Evolutionary conservation across 2,113 vertebrate species (phyloP).

Genomic region (Recurvirostra avosetta): DNA sequence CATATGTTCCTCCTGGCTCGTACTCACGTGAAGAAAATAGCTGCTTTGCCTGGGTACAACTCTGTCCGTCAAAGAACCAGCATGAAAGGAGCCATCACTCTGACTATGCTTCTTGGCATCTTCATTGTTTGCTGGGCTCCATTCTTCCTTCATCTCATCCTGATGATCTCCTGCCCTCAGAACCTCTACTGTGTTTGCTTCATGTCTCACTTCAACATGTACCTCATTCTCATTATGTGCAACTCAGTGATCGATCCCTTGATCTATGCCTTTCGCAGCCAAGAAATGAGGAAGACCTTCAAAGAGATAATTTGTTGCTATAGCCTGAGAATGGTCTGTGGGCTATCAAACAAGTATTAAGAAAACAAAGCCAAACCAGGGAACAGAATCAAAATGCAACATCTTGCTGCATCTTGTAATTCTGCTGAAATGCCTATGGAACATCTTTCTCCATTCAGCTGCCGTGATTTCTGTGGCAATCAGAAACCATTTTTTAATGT

Average conservation of each 20-base stretch:
- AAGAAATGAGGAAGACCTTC: constrained; percentile 95
- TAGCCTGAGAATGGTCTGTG: constrained; percentile 72
- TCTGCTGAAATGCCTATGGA: not conserved
- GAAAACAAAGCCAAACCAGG: not conserved
- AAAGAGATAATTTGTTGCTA: constrained; percentile 90
- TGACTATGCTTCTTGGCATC: constrained; percentile 91
- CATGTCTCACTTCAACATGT: constrained; percentile 98
- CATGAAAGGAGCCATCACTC: constrained; percentile 90
- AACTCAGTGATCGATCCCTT: constrained; percentile 93
- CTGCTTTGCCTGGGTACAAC: constrained; percentile 81
- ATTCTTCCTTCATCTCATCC: constrained; percentile 93
- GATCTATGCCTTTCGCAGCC: constrained; percentile 94
- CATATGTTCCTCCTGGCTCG: constrained; percentile 96
- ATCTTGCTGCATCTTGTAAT: not conserved
- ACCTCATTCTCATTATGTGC: constrained; percentile 96
- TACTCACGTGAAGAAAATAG: constrained; percentile 88
- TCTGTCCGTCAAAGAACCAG: constrained; percentile 84
- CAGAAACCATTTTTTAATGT: not conserved
- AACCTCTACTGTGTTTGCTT: constrained; percentile 96
- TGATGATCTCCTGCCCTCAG: constrained; percentile 93
- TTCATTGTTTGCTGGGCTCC: constrained; percentile 95
- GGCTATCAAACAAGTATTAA: constrained; percentile 78
- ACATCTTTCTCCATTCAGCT: not conserved
- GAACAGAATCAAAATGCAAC: not conserved
- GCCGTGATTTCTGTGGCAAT: not conserved